Percentiles rank a stretch among this genome's conserved stretches.
Evolutionary conservation across 2,113 vertebrate species (phyloP).

Genomic region (Pica pica): DNA sequence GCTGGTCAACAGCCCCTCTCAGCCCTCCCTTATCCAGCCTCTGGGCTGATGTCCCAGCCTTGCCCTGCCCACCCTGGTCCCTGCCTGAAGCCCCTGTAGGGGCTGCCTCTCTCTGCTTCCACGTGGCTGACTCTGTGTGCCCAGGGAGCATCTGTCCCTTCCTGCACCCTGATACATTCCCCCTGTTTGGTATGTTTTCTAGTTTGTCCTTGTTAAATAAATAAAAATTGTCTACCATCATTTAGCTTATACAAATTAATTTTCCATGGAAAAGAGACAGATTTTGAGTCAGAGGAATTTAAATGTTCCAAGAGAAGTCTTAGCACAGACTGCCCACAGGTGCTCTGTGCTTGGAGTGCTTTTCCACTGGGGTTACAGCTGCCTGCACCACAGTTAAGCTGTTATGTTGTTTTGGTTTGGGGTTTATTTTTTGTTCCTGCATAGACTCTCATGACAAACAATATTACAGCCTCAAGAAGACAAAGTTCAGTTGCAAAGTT

Average conservation of each 20-base stretch:
- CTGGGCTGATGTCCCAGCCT: not conserved
- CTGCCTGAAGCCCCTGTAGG: too few relatives aligned
- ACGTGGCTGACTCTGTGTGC: not conserved
- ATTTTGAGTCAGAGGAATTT: constrained; percentile 41
- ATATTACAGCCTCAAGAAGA: not conserved
- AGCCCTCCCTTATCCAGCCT: not conserved
- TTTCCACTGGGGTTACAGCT: not conserved
- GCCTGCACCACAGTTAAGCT: not conserved
- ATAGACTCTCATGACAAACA: constrained; percentile 31
- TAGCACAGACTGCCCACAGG: not conserved
- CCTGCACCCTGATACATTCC: not conserved
- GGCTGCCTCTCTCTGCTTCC: not conserved
- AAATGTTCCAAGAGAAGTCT: not conserved
- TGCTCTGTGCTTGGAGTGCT: not conserved
- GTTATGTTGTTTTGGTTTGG: not conserved
- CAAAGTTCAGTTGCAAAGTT: not conserved
- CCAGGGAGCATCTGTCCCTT: not conserved
- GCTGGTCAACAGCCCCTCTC: not conserved
- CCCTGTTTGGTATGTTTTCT: not conserved
- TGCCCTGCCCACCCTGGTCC: not conserved
- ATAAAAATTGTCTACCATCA: not conserved
- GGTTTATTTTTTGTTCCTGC: constrained; percentile 6
- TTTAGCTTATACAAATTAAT: not conserved
- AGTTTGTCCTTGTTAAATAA: constrained; percentile 5
- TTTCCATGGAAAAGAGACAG: constrained; percentile 5